A percentile compares a stretch with the other conserved stretches of the same genome.
phyloP scores from a whole-genome alignment of 2,113 vertebrate species.

The Phocoena phocoena region DNA sequence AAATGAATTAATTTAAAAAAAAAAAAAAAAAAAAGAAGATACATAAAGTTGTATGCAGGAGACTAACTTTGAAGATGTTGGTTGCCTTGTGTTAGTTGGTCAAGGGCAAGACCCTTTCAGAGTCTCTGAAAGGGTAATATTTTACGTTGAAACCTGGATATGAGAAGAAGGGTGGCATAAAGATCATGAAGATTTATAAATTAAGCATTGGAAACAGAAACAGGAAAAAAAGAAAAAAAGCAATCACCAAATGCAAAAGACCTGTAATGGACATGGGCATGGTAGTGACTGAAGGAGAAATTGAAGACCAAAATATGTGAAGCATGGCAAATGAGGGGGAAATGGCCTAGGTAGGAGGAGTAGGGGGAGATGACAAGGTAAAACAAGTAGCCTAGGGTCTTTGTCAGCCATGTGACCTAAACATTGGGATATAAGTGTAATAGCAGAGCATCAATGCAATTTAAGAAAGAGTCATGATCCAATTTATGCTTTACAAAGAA shows the following conservation, averaged over 20 bases:
- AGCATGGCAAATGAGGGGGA: not conserved
- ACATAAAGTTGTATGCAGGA: not conserved
- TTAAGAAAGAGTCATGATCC: not conserved
- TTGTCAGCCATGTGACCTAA: not conserved
- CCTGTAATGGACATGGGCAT: too few relatives aligned
- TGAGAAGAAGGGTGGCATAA: not conserved
- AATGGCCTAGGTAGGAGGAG: not conserved
- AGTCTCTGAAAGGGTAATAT: not conserved
- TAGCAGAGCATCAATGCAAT: not conserved
- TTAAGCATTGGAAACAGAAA: not conserved
- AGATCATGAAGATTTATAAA: not conserved
- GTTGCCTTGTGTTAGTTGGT: not conserved
- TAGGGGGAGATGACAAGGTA: fast-evolving
- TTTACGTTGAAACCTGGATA: not conserved
- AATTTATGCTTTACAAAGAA: not conserved
- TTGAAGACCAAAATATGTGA: not conserved
- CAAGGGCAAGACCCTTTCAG: not conserved
- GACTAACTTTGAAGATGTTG: not conserved
- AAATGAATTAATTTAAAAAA: too few relatives aligned
- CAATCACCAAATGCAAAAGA: not conserved
- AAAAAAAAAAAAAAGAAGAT: not conserved
- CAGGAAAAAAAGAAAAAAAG: not conserved
- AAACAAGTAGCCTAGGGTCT: fast-evolving
- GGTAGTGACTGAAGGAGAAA: not conserved
- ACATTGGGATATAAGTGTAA: not conserved